Evolutionary conservation across 2,888 invertebrate genomes (phyloP).

Genomic region (Metellina segmentata): DNA sequence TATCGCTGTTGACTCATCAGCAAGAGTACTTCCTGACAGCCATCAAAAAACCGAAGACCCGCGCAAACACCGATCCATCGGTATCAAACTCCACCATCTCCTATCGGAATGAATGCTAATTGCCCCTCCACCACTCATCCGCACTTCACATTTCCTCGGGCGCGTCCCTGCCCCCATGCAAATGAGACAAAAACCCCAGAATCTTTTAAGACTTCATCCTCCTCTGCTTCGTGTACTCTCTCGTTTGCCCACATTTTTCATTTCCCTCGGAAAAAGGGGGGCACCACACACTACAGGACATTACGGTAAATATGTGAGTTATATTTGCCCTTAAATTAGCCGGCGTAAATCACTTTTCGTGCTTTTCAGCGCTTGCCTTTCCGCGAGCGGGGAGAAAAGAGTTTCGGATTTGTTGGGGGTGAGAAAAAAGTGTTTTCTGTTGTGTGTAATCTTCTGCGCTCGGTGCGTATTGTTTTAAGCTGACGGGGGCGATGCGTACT

Average conservation of each 20-base stretch:
- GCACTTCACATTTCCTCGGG: not conserved
- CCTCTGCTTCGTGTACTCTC: not conserved
- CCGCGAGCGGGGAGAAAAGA: not conserved
- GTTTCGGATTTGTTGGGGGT: not conserved
- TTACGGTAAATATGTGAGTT: conserved; percentile 69
- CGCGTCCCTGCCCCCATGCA: conserved; percentile 32
- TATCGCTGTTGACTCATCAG: too few relatives aligned
- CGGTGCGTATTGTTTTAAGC: conserved; percentile 49
- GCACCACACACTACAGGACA: conserved; percentile 53
- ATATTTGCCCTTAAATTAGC: conserved; percentile 73
- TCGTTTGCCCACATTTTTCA: conserved; percentile 2
- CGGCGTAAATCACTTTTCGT: conserved; percentile 69
- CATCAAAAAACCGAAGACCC: too few relatives aligned
- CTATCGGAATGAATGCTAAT: conserved; percentile 52
- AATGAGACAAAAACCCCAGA: conserved; percentile 61
- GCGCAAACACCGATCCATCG: too few relatives aligned
- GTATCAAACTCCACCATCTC: too few relatives aligned
- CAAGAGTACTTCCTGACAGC: too few relatives aligned
- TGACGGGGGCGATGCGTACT: conserved; percentile 48
- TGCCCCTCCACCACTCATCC: conserved; percentile 22
- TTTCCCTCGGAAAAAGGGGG: conserved; percentile 34
- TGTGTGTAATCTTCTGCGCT: not conserved
- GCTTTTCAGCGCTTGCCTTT: conserved; percentile 41
- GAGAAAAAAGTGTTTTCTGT: not conserved
- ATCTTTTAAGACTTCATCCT: conserved; percentile 33